Base-by-base conservation (phyloP, 2,888 invertebrate genomes). In the Stenodema calcarata region DNA sequence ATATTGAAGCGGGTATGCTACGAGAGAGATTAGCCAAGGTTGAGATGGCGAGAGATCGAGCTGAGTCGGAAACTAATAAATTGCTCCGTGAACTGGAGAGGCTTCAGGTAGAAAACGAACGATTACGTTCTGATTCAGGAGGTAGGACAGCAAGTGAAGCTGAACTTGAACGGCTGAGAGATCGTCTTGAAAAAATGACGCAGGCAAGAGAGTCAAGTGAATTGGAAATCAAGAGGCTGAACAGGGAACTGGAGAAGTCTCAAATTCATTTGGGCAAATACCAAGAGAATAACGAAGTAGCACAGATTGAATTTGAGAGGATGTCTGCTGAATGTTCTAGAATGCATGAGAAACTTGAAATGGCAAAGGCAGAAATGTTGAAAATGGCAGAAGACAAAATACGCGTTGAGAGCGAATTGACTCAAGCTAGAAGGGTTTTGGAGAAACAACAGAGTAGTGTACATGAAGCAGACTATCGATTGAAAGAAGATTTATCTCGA, bases 11-110 rank as follows among this genome's bases (percentile, higher is more conserved):
- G 86, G 97, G 97, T 91, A 93, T 96, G 89, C 92, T 97, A 86
- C 94, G 96, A 89, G 97, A 97, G 89, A 96, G 96, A 91, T 92
- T 97, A 86, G 97, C 97, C 90, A 96, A 96, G 91, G 96, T 96
- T 14, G 94, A 96, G 88, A 94, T 95, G 90, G 95, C 95, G 0
- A 93, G 96, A 89, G 96, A 96, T 90, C 94, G 96, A 82, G 96
- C 96, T 7, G 96, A 96, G 92, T 97, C 97, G 90, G 98, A 98
- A 92, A 94, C 96, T 89, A 95, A 96, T 0, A 93, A 89, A 86
- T 85, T 89, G 0, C 87, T 89, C 27, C 87, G 89, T 76, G 90
- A 90, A 88, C 94, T 96, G 90, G 97, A 97, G 90, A 96, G 96
- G 92, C 92, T 96, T 28, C 95, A 95, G 90, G 91, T 93, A 86